Base-by-base conservation (phyloP, 2,113 vertebrate genomes). In the Leptocoma aspasia region DNA sequence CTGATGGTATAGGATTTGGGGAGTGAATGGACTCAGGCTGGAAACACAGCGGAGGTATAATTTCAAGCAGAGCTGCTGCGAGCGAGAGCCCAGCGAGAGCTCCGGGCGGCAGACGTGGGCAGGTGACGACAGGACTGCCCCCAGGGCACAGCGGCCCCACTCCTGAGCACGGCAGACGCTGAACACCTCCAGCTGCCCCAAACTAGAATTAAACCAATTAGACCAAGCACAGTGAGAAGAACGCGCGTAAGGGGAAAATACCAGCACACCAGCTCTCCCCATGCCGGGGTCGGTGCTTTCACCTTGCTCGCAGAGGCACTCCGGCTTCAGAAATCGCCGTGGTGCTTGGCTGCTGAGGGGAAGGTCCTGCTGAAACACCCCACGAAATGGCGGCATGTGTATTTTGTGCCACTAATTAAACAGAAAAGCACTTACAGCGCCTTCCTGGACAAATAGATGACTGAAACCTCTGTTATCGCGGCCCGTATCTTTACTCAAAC, bases 361-460 rank as follows among this genome's bases (percentile, higher is more conserved):
- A 59, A 77, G 45, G 64, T 39, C 28, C 45, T 15, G 39, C 23
- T 39, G 50, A 71, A 83, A 56, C 24, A 26, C 12, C 71, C 53
- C 22, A 2, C 3, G n/a, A 18, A 61, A 54, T 18, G 37, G 35
- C 11, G 18, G 15, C 13, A 2, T 37, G 87, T 86, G 88, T 83
- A 7, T 80, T 86, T 86, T 77, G 63, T 83, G 47, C 35, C 47
- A 81, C 52, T 82, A n/a, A 60, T 45, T 89, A 89, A 92, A 76
- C 81, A 90, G 18, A 30, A 89, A 66, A 71, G 20, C 65, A 53
- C 61, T 86, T 49, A 30, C 2, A 69, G 44, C 5, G 0, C 41
- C 54, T 85, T 92, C 92, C 92, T 72, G 82, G 41, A n/a, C 83
- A 94, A 90, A 90, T 1, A 93, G 66, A 57, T 60, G 86, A 84